These are phyloP conservation scores for Drosophila burlai DNA, from an alignment of 1,140 invertebrate species.

Conservation along the genomic window DNA sequence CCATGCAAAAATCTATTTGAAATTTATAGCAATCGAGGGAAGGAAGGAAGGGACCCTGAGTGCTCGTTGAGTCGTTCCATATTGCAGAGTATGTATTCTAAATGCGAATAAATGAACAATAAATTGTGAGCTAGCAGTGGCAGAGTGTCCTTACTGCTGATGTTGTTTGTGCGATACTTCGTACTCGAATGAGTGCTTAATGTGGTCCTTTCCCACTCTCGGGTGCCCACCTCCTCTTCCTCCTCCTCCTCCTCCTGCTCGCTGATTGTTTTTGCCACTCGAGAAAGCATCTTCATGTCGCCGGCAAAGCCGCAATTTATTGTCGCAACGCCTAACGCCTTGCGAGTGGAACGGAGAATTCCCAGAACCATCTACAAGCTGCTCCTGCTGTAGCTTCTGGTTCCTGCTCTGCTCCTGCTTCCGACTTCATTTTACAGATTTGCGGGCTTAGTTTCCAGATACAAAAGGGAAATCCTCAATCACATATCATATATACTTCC, in stretches of 20 bases:
- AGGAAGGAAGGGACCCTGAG: background rate
- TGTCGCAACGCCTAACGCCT: conserved; percentile 26
- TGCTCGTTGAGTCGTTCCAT: conserved; percentile 40
- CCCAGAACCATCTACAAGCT: background rate
- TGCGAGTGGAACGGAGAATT: conserved; percentile 9
- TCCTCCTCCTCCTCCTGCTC: background rate
- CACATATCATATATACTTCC: background rate
- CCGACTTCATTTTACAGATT: background rate
- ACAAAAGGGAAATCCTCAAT: background rate
- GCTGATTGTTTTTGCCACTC: conserved; percentile 51
- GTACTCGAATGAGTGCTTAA: conserved; percentile 31
- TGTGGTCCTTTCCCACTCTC: background rate
- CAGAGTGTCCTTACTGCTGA: conserved; percentile 22
- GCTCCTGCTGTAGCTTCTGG: background rate
- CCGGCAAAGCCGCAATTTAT: conserved; percentile 48
- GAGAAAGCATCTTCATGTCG: conserved; percentile 54
- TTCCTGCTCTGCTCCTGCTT: background rate
- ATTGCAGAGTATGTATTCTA: conserved; percentile 40
- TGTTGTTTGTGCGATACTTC: background rate
- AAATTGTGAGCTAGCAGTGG: conserved; percentile 47
- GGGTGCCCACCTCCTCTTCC: no score
- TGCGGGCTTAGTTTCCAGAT: background rate
- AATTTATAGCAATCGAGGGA: conserved; percentile 40
- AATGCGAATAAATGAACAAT: conserved; percentile 66
- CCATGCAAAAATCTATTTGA: conserved; percentile 49